Evolutionary conservation across 2,888 invertebrate genomes (phyloP).

Genomic region (Acrocyrtus sp.): DNA sequence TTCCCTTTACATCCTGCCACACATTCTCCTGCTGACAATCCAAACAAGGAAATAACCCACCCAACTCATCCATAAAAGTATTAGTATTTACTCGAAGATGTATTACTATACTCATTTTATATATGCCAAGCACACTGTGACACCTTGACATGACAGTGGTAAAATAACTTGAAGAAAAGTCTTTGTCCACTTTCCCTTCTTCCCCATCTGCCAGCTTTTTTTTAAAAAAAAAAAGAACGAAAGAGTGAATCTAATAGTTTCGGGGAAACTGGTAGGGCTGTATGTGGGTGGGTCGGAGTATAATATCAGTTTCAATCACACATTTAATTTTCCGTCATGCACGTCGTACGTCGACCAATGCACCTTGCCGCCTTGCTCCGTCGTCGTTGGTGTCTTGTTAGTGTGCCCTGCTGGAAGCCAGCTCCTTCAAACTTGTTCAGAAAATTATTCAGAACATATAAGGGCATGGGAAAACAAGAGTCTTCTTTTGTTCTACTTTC

Average conservation of each 20-base stretch:
- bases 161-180: not conserved
- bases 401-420: too few species aligned
- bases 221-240: not conserved
- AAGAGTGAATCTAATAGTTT: not conserved
- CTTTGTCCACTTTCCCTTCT: not conserved
- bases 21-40: slow-evolving; percentile 44
- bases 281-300: too few species aligned
- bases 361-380: too few species aligned
- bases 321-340: too few species aligned
- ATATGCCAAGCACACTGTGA: too few species aligned
- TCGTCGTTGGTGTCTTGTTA: too few species aligned
- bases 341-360: too few species aligned
- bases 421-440: too few species aligned
- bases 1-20: slow-evolving; percentile 14
- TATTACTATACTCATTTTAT: slow-evolving; percentile 3
- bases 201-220: not conserved
- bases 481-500: slow-evolving; percentile 18
- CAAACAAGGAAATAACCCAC: slow-evolving; percentile 49
- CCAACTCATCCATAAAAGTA: slow-evolving; percentile 7
- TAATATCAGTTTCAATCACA: too few species aligned
- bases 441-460: slow-evolving; percentile 43
- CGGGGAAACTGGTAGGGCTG: too few species aligned
- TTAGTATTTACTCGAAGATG: slow-evolving; percentile 8
- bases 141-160: not conserved
- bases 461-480: slow-evolving; percentile 17